Base-by-base conservation (phyloP, 2,888 invertebrate species). In the Cybosia mesomella region DNA sequence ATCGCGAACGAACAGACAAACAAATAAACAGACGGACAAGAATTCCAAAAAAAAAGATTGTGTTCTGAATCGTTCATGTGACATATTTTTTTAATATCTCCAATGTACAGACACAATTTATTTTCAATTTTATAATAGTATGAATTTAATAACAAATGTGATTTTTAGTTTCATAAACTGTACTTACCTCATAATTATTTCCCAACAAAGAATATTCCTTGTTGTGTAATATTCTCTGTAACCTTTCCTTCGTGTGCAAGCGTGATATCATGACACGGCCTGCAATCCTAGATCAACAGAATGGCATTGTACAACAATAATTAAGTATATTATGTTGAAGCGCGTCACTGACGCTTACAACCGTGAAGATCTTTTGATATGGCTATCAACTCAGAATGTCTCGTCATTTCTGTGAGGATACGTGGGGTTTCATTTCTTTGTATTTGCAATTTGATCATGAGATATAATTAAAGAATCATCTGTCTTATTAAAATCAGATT, bases 311-410 rank as follows among this genome's bases (percentile, higher is more conserved):
- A 79, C 77, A 79, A 79, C 79, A 79, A 83, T 84, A 81, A 84
- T 85, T 83, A 81, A n/a, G n/a, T 77, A 74, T 81, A 83, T 85
- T 83, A 81, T 77, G 75, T 80, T 82, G 81, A 83, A 83, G 83
- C 77, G 76, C 77, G 76, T 85, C 84, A 70, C 66, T 84, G 78
- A 77, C 22, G 64, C 66, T 77, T 76, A 81, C 62, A 77, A 80
- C 75, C 87, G 83, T 83, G 86, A 86, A 87, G 80, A 74, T 77
- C 72, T 72, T 73, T 78, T 78, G 81, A 79, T 82, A 85, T 83
- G 85, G 82, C 77, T 80, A 76, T 85, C 84, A 80, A 67, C 80
- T 79, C 69, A 69, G 78, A 78, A 80, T 60, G 68, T 73, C 71
- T 70, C 70, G 80, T 83, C 81, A 70, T 71, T 66, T 61, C 57